Base-by-base conservation (phyloP, 2,888 invertebrate genomes). In the Tromatobia lineatoria region DNA sequence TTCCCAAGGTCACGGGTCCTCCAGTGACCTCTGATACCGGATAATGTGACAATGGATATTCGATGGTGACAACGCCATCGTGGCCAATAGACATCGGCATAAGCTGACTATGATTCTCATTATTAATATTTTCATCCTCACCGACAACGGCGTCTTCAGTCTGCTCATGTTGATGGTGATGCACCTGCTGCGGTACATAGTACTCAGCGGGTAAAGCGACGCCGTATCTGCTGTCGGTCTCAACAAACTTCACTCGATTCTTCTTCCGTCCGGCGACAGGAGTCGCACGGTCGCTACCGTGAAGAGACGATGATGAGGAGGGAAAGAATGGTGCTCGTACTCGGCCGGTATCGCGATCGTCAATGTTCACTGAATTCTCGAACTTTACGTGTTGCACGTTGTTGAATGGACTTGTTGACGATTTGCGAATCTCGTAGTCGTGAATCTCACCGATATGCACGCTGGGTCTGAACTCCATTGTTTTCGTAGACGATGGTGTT, bases 391-490 rank as follows among this genome's bases (percentile, higher is more conserved):
- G 90, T 3, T 88, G 87, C 11, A 88, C 38, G 7, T 87, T 85
- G 71, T 90, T 90, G 82, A 92, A 91, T 2, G 79, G 80, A 73
- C 64, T 34, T 13, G 59, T 23, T 10, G 54, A 61, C 4, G 82
- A 81, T 80, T 79, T 85, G 15, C 83, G 70, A 0, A 79, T 47
- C n/a, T 81, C 81, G 45, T 76, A 61, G 10, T 80, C 81, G 23
- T 74, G 4, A 54, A 85, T 73, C 13, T 89, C 83, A 0, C 92
- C 92, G 0, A 92, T 86, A 64, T 92, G 91, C 8, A 87, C 64
- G 79, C 93, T 93, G 10, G 93, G 92, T 25, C 84, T 86, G 74
- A 91, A 91, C 6, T 73, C 84, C 34, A 50, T 52, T 1, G n/a
- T 23, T 59, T 78, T 78, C 45, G 42, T 23, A 0, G 73, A 67